A percentile compares a stretch with the other conserved stretches of the same genome.
These are phyloP conservation scores for Paedocypris sp. DNA, from an alignment of 2,113 vertebrate genomes.

Conservation along the genomic window DNA sequence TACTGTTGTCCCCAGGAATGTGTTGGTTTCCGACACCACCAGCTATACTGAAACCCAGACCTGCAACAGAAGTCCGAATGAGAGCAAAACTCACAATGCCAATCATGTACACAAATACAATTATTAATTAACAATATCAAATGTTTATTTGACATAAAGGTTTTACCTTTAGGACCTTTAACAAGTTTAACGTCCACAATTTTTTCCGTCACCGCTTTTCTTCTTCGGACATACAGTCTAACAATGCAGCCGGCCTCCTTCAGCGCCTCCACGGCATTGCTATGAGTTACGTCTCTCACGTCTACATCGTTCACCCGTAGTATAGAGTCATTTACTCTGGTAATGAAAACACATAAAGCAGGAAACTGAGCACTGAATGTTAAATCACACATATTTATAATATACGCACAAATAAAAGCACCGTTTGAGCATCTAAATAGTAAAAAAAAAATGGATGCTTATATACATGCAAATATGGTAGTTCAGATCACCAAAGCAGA, in stretches of 20 bases:
- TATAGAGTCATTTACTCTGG: conserved; percentile 94
- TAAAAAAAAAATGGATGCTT: too few relatives aligned
- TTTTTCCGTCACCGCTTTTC: conserved; percentile 81
- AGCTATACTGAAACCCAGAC: conserved; percentile 97
- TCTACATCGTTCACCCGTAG: conserved; percentile 89
- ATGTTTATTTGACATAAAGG: neutral
- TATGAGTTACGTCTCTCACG: conserved; percentile 90
- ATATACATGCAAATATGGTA: too few relatives aligned
- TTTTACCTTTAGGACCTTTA: conserved; percentile 92
- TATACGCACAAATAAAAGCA: too few relatives aligned
- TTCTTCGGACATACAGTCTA: conserved; percentile 81
- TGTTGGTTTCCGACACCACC: conserved; percentile 96
- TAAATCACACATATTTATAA: conserved; percentile 18
- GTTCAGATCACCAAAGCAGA: too few relatives aligned
- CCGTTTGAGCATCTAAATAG: too few relatives aligned
- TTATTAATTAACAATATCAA: too few relatives aligned
- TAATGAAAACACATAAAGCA: neutral
- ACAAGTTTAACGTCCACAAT: conserved; percentile 92
- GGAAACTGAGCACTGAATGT: neutral
- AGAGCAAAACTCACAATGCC: too few relatives aligned
- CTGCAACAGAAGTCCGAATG: conserved; percentile 45
- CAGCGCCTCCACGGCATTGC: conserved; percentile 88
- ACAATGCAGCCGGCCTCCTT: conserved; percentile 92
- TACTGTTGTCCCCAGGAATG: conserved; percentile 94
- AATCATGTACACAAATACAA: too few relatives aligned